A percentile compares a stretch with the other conserved stretches of the same genome.
These are phyloP conservation scores for Parasteatoda lunata DNA, from an alignment of 2,888 invertebrate genomes.

Conservation along the genomic window DNA sequence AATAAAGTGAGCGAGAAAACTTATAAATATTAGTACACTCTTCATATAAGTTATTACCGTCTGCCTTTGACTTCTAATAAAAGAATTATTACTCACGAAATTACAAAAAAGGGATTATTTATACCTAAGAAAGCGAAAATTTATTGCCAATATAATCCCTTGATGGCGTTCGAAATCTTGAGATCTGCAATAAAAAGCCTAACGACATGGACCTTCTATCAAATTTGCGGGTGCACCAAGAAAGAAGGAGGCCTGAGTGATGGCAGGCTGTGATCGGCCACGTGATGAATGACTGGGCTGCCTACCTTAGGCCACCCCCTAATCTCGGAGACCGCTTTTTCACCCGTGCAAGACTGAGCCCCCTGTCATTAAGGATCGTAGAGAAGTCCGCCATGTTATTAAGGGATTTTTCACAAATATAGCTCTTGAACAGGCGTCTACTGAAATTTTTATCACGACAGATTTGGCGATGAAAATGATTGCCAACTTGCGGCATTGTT, in stretches of 20 bases:
- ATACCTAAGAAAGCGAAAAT: neutral
- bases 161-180: neutral
- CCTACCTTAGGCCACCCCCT: constrained; percentile 67
- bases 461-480: neutral
- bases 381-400: constrained; percentile 38
- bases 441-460: neutral
- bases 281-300: constrained; percentile 65
- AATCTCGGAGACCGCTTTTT: constrained; percentile 63
- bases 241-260: constrained; percentile 51
- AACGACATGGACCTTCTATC: constrained; percentile 63
- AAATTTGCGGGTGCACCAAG: constrained; percentile 61
- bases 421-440: neutral
- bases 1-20: too few relatives aligned
- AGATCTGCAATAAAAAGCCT: constrained; percentile 41
- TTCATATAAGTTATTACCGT: too few relatives aligned
- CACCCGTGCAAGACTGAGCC: constrained; percentile 55
- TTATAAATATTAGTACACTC: too few relatives aligned
- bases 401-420: constrained; percentile 64
- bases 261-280: constrained; percentile 64
- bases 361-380: constrained; percentile 61
- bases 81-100: too few relatives aligned
- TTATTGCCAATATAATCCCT: neutral
- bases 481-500: neutral
- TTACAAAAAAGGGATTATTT: neutral
- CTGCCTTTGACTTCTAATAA: too few relatives aligned